phyloP scores from a whole-genome alignment of 2,797 vertebrate species.

The Microchirus variegatus region DNA sequence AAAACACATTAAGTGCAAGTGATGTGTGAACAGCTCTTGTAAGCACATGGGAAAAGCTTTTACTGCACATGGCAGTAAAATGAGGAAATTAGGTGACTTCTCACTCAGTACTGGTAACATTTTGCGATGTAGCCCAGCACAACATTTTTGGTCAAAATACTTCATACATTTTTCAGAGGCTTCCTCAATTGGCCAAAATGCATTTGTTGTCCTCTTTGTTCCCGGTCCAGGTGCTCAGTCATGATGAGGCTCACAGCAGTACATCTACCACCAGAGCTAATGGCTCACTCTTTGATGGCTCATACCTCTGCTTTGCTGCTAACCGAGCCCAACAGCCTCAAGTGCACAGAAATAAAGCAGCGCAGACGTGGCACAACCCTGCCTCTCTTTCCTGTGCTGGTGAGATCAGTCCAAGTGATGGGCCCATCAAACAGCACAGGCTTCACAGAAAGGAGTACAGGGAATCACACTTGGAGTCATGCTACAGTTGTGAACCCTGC shows the following conservation, averaged over 20 bases:
- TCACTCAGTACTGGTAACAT: slow-evolving; percentile 49
- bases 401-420: slow-evolving; percentile 31
- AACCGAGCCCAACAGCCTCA: slow-evolving; percentile 33
- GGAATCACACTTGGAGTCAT: slow-evolving; percentile 12
- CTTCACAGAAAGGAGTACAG: slow-evolving; percentile 39
- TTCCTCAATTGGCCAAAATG: slow-evolving; percentile 48
- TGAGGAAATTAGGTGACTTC: slow-evolving; percentile 49
- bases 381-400: slow-evolving; percentile 34
- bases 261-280: slow-evolving; percentile 49
- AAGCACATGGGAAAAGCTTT: slow-evolving; percentile 43
- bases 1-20: slow-evolving; percentile 19
- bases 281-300: slow-evolving; percentile 77
- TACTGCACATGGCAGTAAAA: slow-evolving; percentile 30
- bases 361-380: slow-evolving; percentile 16
- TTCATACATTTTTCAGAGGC: slow-evolving; percentile 33
- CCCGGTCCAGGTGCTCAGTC: slow-evolving; percentile 66
- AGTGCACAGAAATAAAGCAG: slow-evolving; percentile 26
- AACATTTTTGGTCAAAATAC: slow-evolving; percentile 47
- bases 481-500: slow-evolving; percentile 28
- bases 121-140: slow-evolving; percentile 38
- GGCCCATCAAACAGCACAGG: slow-evolving; percentile 19
- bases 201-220: slow-evolving; percentile 56
- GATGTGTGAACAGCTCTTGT: slow-evolving; percentile 34
- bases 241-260: slow-evolving; percentile 58
- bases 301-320: slow-evolving; percentile 76